A percentile compares a stretch with the other conserved stretches of the same genome.
These are phyloP conservation scores for Clarias gariepinus DNA, from an alignment of 2,113 vertebrate species.

Conservation along the genomic window DNA sequence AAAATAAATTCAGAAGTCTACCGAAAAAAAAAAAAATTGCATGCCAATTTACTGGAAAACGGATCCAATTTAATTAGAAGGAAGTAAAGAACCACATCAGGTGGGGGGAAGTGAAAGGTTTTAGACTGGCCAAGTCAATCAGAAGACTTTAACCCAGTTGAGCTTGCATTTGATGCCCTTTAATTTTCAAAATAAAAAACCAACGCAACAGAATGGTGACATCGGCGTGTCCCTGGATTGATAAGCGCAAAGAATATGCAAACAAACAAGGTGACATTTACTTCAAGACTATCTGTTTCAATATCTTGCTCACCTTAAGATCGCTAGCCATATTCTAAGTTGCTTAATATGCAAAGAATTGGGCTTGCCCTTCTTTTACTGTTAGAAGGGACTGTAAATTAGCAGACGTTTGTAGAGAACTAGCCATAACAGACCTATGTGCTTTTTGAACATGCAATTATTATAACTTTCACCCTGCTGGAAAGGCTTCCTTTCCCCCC, in stretches of 20 bases:
- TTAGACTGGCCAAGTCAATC: background rate
- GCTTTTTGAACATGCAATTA: background rate
- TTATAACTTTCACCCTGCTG: background rate
- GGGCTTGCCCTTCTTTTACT: background rate
- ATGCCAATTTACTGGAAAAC: background rate
- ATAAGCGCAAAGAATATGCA: too few species aligned
- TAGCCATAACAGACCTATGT: background rate
- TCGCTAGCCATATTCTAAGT: too few species aligned
- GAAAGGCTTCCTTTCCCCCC: too few species aligned
- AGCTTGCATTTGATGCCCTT: background rate
- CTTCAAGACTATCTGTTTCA: too few species aligned
- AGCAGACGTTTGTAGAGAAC: background rate
- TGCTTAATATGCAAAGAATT: too few species aligned
- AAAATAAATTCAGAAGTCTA: too few species aligned
- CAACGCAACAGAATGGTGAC: too few species aligned
- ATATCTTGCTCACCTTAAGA: too few species aligned
- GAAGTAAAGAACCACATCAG: background rate
- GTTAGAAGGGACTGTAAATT: background rate
- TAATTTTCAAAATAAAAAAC: too few species aligned
- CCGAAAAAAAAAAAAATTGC: background rate
- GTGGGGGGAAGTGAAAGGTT: background rate
- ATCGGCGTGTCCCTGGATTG: too few species aligned
- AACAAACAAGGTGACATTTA: too few species aligned
- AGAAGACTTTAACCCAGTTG: background rate
- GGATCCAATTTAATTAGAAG: background rate